Conservation (phyloP, 92 coral and sea anemone species). For the Phenganax marumi region DNA sequence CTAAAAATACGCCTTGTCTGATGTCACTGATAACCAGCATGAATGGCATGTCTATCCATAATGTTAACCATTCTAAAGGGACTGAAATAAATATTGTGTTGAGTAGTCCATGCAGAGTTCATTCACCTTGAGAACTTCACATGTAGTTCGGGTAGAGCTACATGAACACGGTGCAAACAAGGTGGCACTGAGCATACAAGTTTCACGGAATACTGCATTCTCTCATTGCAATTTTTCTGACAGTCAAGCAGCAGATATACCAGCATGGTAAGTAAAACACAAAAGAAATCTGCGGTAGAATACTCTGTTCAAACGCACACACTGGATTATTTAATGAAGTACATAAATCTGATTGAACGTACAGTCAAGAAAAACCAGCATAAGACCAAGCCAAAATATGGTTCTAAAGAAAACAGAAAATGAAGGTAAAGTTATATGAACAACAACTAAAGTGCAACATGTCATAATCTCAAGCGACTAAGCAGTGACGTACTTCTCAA, state of each 20-base stretch:
- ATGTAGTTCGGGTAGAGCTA: neutral
- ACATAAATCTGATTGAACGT: neutral
- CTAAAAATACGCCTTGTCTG: slow-evolving; percentile 90
- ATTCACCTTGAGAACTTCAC: neutral
- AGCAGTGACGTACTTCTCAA: slow-evolving; percentile 69
- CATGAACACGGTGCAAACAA: no score
- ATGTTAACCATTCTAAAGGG: slow-evolving; percentile 91
- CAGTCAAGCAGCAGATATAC: neutral
- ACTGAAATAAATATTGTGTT: slow-evolving; percentile 49
- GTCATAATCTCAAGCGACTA: neutral
- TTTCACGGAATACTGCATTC: no score
- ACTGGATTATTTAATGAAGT: no score
- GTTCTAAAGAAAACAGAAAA: slow-evolving; percentile 13
- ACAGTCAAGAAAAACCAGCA: slow-evolving; percentile 26
- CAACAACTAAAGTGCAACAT: neutral
- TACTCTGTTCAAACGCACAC: no score
- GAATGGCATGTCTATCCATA: slow-evolving; percentile 82
- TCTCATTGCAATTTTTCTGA: neutral
- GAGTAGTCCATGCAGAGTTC: neutral
- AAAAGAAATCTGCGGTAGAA: no score
- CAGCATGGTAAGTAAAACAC: neutral
- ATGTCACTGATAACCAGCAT: slow-evolving; percentile 82
- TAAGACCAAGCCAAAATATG: slow-evolving; percentile 31
- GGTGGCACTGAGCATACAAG: no score
- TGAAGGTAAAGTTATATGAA: neutral